Base-by-base conservation (phyloP, 2,113 vertebrate species). In the Engystomops pustulosus region DNA sequence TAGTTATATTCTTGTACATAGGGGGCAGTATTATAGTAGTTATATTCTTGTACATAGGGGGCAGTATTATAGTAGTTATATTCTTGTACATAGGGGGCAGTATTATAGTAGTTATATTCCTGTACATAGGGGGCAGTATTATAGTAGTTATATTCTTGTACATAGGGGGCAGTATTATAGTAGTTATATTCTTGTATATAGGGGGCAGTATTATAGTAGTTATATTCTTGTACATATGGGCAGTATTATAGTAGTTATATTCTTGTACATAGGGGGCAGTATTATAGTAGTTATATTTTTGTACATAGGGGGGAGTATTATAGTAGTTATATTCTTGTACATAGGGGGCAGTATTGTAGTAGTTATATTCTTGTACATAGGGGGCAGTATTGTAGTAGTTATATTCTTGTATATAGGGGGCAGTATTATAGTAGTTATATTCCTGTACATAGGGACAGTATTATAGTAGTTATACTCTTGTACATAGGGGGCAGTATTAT, bases 1-100 rank as follows among this genome's bases (percentile, higher is more conserved):
- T 58, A 58, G 53, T 58, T 58, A 58, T 58, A 58, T 58, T 58
- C 53, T 58, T 58, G 53, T 53, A 53, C 20, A 53, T 53, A 53
- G 51, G 51, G n/a, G 6, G 53, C n/a, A 58, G 53, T 58, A 58
- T 58, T 60, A 60, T 60, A 60, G 23, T 60, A 60, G 23, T 60
- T 60, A 25, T 60, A 60, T 60, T 60, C 55, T 27, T 27, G 23
- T 60, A 60, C 15, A 27, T 27, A 27, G 55, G 55, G n/a, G 4
- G 23, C 11, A 60, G 55, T 60, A 60, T 60, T 60, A 60, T 60
- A 60, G 55, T 60, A 60, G 23, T 60, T 60, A 53, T 53, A 53
- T 53, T 53, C 49, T 53, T 53, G 49, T 53, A 53, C 20, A n/a
- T 53, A 53, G 49, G 49, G n/a, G 7, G 23, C 11, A 60, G 55